phyloP scores from a whole-genome alignment of 2,888 invertebrate genomes.

The Muscina levida region DNA sequence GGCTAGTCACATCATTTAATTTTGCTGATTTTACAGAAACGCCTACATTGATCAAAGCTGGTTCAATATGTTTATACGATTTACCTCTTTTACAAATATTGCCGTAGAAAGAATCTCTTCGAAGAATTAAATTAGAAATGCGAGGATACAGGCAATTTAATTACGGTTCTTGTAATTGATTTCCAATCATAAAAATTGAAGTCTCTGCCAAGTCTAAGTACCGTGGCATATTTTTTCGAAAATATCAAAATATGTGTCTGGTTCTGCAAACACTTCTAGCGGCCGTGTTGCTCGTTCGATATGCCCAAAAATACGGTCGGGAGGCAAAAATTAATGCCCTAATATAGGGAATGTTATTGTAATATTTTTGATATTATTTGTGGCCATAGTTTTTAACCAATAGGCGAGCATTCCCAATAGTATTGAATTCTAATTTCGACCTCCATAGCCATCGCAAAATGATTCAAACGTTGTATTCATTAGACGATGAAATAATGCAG shows the following conservation, averaged over 20 bases:
- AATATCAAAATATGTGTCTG: background rate
- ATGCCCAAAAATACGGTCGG: conserved; percentile 1
- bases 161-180: background rate
- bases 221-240: background rate
- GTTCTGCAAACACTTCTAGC: conserved; percentile 5
- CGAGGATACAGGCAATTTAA: background rate
- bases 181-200: background rate
- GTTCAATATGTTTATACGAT: background rate
- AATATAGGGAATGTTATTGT: background rate
- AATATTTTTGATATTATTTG: background rate
- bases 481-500: no score
- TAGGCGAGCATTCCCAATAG: background rate
- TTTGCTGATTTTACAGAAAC: conserved; percentile 1
- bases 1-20: conserved; percentile 3
- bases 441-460: no score
- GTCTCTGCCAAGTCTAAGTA: background rate
- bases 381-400: background rate
- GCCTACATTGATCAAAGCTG: conserved; percentile 5
- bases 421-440: background rate
- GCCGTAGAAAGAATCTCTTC: conserved; percentile 2
- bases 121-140: background rate
- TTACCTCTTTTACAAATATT: conserved; percentile 3
- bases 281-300: background rate
- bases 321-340: conserved; percentile 2
- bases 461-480: no score